Conservation (phyloP, 2,113 vertebrate genomes). For the Otolemur garnettii region DNA sequence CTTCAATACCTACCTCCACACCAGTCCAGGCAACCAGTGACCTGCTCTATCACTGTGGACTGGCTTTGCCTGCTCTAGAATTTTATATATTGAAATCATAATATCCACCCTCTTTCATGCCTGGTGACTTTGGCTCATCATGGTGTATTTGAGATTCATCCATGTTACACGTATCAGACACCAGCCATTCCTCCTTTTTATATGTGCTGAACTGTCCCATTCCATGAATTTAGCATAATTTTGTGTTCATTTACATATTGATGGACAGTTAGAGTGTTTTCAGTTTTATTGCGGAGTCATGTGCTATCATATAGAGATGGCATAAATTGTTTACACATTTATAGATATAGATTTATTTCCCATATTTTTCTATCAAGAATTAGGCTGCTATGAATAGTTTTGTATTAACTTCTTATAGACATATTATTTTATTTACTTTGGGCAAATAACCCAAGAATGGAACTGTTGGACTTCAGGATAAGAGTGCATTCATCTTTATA, state of each 20-base stretch:
- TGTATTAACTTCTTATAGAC: not conserved
- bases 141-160: not conserved
- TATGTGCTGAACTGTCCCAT: not conserved
- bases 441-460: not conserved
- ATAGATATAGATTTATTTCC: conserved; percentile 7
- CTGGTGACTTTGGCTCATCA: not conserved
- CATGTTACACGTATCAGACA: not conserved
- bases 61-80: not conserved
- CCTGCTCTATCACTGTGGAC: too few species aligned
- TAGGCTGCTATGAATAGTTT: not conserved
- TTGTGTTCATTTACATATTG: not conserved
- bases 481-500: not conserved
- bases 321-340: not conserved
- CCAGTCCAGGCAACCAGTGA: not conserved
- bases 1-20: not conserved
- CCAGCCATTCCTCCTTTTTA: not conserved
- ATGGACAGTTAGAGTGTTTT: not conserved
- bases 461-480: not conserved
- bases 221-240: not conserved
- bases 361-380: not conserved
- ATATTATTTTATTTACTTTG: not conserved
- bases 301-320: not conserved
- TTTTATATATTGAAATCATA: not conserved
- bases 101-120: not conserved
- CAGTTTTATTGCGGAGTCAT: not conserved